Base-by-base conservation (phyloP, 2,888 invertebrate species). In the Lissocephala sabroskyi region DNA sequence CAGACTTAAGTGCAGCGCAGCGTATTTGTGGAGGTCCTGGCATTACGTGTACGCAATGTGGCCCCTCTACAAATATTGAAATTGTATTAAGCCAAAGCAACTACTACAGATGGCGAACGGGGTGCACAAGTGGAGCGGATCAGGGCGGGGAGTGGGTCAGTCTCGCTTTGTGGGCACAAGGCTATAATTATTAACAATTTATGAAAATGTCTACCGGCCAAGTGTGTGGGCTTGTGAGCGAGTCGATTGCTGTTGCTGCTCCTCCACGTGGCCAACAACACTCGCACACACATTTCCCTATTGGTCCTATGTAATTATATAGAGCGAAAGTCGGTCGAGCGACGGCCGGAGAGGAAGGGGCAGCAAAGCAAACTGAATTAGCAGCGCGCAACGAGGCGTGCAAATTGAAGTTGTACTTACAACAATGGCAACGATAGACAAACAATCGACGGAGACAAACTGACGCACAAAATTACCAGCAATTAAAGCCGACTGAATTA, bases 101-200 rank as follows among this genome's bases (percentile, higher is more conserved):
- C 23, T 23, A 23, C 23, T 23, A n/a, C n/a, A 23, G 40, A 19
- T 18, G 14, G 33, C 14, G 18, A n/a, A n/a, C n/a, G n/a, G n/a
- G n/a, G n/a, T n/a, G n/a, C 40, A 35, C 23, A 29, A 30, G 26
- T 19, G 30, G 28, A 39, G 19, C 39, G 19, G 19, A 19, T 3
- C 18, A 45, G 28, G 36, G 41, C 36, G 45, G 37, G 45, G 36
- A 49, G 56, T 32, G 35, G 26, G 35, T 52, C 45, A 59, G 56
- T 45, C 51, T 59, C 52, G 52, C 52, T 57, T 65, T 54, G 60
- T 49, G 48, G 49, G 17, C 56, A 48, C 54, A 39, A 41, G 56
- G 54, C 50, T 52, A 56, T 60, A 59, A 65, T 74, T 74, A 56
- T 70, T 63, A 57, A 66, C 62, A 71, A 71, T 71, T 71, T 57